phyloP scores from a whole-genome alignment of 2,113 vertebrate genomes.

The Alosa alosa region DNA sequence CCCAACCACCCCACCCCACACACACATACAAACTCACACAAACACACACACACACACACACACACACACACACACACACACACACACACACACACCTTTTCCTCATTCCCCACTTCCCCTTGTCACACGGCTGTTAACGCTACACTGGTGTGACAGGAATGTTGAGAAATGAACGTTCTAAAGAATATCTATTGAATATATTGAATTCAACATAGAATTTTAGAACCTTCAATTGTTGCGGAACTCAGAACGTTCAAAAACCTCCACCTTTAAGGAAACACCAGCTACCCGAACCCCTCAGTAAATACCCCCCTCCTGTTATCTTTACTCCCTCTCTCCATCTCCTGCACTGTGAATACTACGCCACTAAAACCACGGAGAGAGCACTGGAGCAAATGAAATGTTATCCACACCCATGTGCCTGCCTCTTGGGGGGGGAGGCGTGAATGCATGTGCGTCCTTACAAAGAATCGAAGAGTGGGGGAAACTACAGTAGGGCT shows the following conservation, averaged over 20 bases:
- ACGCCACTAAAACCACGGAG: not conserved
- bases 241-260: no score
- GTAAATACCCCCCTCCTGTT: not conserved
- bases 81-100: not conserved
- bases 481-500: not conserved
- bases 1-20: not conserved
- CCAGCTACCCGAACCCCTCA: not conserved
- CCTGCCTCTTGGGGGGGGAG: not conserved
- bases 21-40: not conserved
- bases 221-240: no score
- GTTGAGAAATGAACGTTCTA: no score
- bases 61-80: not conserved
- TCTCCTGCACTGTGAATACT: not conserved
- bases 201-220: no score
- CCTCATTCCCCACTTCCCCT: not conserved
- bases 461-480: not conserved
- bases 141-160: no score
- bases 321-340: not conserved
- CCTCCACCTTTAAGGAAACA: no score
- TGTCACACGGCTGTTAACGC: not conserved
- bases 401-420: not conserved
- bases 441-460: not conserved
- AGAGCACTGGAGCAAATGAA: not conserved
- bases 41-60: not conserved
- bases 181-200: no score